Conservation (phyloP, 1,140 invertebrate genomes). For the Hylaeus volcanicus region DNA sequence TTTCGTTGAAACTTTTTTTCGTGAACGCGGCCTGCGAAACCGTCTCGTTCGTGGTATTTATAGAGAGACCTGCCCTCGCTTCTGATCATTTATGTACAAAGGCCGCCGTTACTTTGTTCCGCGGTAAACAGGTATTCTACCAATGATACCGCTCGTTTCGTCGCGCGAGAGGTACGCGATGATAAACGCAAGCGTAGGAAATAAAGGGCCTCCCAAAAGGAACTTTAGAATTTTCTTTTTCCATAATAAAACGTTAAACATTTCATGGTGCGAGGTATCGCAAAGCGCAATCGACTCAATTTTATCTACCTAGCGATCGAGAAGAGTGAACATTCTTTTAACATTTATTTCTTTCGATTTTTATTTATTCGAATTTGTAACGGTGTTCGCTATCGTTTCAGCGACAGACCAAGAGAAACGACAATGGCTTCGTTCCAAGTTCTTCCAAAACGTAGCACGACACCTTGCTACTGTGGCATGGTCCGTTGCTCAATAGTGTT, state of each 20-base stretch:
- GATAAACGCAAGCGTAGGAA: neutral
- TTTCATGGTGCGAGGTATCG: neutral
- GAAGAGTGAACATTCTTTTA: no score
- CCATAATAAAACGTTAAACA: no score
- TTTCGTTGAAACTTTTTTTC: conserved; percentile 11
- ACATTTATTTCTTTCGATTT: neutral
- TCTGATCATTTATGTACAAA: conserved; percentile 48
- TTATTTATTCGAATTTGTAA: conserved; percentile 38
- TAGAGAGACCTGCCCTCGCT: conserved; percentile 9
- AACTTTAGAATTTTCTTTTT: neutral
- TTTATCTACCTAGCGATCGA: no score
- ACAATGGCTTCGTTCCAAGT: conserved; percentile 59
- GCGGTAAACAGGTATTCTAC: conserved; percentile 20
- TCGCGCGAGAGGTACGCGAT: neutral
- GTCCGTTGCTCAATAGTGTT: conserved; percentile 54
- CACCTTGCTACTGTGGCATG: conserved; percentile 25
- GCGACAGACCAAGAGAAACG: neutral
- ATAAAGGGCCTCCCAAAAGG: neutral
- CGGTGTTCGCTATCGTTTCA: neutral
- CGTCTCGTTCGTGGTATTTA: conserved; percentile 38
- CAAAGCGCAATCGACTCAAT: neutral
- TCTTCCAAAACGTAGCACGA: conserved; percentile 37
- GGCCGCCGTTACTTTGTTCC: conserved; percentile 27
- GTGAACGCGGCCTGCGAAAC: neutral
- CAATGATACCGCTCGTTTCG: conserved; percentile 23